A percentile compares a stretch with the other conserved stretches of the same genome.
phyloP scores from a whole-genome alignment of 2,113 vertebrate species.

The Marmota monax region DNA sequence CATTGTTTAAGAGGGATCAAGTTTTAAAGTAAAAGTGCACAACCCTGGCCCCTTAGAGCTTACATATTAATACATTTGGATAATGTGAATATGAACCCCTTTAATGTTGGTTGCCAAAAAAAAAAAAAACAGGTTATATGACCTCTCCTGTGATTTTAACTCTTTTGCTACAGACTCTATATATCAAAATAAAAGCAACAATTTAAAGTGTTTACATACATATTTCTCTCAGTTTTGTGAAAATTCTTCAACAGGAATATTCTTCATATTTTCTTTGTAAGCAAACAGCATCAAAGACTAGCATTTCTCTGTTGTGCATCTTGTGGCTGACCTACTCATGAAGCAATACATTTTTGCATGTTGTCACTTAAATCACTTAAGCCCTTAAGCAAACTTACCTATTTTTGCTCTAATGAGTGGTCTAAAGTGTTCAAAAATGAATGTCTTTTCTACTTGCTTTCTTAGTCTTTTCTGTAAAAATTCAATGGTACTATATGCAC shows the following conservation, averaged over 20 bases:
- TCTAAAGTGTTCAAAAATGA: background rate
- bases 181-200: background rate
- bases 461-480: background rate
- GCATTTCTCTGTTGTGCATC: background rate
- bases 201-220: background rate
- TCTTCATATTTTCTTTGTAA: background rate
- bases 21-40: background rate
- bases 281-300: background rate
- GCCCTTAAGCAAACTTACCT: background rate
- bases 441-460: background rate
- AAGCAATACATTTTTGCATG: background rate
- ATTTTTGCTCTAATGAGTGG: background rate
- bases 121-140: background rate
- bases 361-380: background rate
- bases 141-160: background rate
- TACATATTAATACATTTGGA: background rate
- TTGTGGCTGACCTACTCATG: background rate
- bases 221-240: background rate
- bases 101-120: background rate
- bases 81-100: background rate
- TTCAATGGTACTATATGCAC: accelerated
- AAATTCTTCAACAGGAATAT: background rate
- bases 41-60: background rate
- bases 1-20: background rate
- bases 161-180: background rate